A percentile compares a stretch with the other conserved stretches of the same genome.
Evolutionary conservation across 2,797 vertebrate species (phyloP).

Genomic region (Scolopax rusticola): DNA sequence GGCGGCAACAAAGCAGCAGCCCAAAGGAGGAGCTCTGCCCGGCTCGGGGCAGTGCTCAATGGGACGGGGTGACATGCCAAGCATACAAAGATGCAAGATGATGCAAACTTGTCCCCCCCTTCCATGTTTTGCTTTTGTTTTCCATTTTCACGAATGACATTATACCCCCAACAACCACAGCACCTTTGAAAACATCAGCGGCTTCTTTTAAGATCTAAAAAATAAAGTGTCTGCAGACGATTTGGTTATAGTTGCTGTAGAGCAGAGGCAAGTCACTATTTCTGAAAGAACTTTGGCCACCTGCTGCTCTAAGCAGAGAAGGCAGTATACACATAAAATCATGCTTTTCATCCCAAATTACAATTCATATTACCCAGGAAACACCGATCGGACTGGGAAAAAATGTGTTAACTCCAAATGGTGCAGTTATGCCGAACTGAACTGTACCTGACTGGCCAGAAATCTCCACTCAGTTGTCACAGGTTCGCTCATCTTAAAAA

Average conservation of each 20-base stretch:
- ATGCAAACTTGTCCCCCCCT: slow-evolving; percentile 5
- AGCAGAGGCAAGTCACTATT: not conserved
- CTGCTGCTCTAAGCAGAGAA: not conserved
- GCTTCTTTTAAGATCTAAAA: not conserved
- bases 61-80: slow-evolving; percentile 10
- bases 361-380: not conserved
- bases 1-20: slow-evolving; percentile 34
- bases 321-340: not conserved
- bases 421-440: not conserved
- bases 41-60: slow-evolving; percentile 21
- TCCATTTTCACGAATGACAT: not conserved
- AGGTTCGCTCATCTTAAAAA: not conserved
- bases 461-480: not conserved
- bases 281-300: slow-evolving; percentile 16
- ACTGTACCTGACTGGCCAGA: not conserved
- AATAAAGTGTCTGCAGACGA: not conserved
- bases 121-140: not conserved
- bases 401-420: not conserved
- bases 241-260: not conserved
- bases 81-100: slow-evolving; percentile 55
- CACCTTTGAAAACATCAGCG: not conserved
- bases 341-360: not conserved
- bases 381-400: not conserved
- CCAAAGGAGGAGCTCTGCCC: not conserved
- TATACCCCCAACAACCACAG: not conserved